phyloP scores from a whole-genome alignment of 2,113 vertebrate species.

The Vicugna pacos region DNA sequence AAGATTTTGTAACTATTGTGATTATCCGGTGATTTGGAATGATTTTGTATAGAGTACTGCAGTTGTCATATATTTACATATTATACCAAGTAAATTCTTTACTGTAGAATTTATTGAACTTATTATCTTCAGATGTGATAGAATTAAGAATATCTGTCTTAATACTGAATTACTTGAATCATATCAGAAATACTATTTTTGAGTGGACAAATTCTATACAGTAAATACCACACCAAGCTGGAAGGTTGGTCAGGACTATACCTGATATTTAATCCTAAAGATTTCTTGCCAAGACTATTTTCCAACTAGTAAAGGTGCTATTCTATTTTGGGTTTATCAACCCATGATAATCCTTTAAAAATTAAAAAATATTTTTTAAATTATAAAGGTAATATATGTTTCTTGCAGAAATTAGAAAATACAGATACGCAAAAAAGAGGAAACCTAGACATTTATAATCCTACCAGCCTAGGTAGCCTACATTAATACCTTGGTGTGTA shows the following conservation, averaged over 20 bases:
- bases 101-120: conserved; percentile 13
- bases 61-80: conserved; percentile 11
- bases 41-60: conserved; percentile 1
- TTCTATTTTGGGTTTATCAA: conserved; percentile 30
- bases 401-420: conserved; percentile 63
- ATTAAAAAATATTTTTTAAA: conserved; percentile 32
- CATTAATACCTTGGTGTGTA: background rate
- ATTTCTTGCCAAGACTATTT: conserved; percentile 47
- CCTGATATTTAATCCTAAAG: conserved; percentile 39
- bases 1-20: background rate
- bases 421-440: conserved; percentile 16
- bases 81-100: conserved; percentile 40
- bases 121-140: conserved; percentile 28
- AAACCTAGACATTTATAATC: conserved; percentile 36
- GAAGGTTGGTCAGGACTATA: conserved; percentile 13
- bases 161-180: conserved; percentile 25
- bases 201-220: background rate
- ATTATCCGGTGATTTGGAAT: conserved; percentile 38
- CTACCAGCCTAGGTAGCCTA: conserved; percentile 11
- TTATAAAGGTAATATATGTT: background rate
- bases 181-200: conserved; percentile 17
- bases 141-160: conserved; percentile 21
- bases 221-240: conserved; percentile 28
- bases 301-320: background rate
- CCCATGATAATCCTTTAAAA: conserved; percentile 51